A percentile compares a stretch with the other conserved stretches of the same genome.
phyloP scores from a whole-genome alignment of 2,797 vertebrate genomes.

The Natrix natrix region DNA sequence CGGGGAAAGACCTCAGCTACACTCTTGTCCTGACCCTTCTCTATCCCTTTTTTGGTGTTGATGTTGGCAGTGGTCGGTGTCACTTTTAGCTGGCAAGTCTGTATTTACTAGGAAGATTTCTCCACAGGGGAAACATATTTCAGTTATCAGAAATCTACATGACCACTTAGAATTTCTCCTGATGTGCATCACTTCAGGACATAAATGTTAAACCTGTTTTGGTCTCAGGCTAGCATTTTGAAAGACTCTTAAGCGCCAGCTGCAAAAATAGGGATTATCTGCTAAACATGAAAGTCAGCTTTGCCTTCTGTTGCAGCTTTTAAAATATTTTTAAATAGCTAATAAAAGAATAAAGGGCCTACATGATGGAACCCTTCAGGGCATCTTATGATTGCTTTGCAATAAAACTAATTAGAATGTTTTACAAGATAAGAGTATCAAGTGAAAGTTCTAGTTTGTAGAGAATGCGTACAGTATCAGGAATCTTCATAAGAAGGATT shows the following conservation, averaged over 20 bases:
- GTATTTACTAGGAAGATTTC: neutral
- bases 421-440: neutral
- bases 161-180: neutral
- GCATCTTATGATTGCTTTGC: neutral
- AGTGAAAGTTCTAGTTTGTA: neutral
- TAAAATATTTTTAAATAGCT: neutral
- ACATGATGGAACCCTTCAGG: neutral
- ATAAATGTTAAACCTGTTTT: neutral
- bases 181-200: too few relatives aligned
- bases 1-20: neutral
- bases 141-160: neutral
- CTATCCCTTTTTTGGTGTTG: neutral
- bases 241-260: neutral
- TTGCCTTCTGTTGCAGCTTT: neutral
- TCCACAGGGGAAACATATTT: neutral
- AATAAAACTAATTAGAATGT: neutral
- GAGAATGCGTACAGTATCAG: neutral
- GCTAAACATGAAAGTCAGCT: neutral
- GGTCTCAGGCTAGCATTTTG: neutral
- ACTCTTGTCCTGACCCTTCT: neutral
- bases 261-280: conserved; percentile 21
- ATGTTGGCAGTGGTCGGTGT: neutral
- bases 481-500: neutral
- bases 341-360: neutral
- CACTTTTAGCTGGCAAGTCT: neutral